These are phyloP conservation scores for Zapus hudsonius DNA, from an alignment of 2,113 vertebrate species.

Conservation along the genomic window DNA sequence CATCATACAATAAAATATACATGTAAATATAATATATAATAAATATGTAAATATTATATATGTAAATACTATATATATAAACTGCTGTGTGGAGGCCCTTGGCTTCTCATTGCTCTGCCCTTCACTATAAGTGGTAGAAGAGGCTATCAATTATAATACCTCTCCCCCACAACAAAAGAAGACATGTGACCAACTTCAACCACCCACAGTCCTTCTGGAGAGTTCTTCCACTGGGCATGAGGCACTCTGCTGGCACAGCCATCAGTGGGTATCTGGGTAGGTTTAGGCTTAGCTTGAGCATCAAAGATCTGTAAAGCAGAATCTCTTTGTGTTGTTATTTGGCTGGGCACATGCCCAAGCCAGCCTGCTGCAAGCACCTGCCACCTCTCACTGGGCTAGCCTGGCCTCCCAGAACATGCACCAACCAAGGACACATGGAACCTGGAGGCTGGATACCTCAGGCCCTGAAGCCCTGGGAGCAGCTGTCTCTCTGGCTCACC, in stretches of 20 bases:
- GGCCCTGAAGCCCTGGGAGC: neutral
- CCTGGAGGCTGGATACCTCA: neutral
- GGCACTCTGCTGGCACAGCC: neutral
- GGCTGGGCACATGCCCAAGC: neutral
- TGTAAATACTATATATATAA: too few species aligned
- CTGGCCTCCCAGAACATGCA: neutral
- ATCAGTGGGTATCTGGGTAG: neutral
- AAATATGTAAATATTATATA: too few species aligned
- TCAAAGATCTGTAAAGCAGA: neutral
- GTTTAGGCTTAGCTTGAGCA: neutral
- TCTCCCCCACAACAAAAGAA: rapidly evolving
- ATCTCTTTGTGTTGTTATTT: too few species aligned
- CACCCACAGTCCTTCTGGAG: constrained; percentile 1
- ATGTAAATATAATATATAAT: too few species aligned
- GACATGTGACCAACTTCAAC: neutral
- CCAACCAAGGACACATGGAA: neutral
- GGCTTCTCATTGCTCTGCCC: neutral
- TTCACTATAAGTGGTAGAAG: neutral
- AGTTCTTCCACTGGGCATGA: neutral
- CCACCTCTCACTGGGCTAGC: too few species aligned
- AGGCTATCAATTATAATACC: neutral
- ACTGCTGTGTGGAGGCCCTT: too few species aligned
- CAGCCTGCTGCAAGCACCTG: neutral
- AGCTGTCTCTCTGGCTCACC: too few species aligned
- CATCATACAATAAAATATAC: constrained; percentile 42